phyloP scores from a whole-genome alignment of 2,113 vertebrate genomes.

The Dipodomys merriami region DNA sequence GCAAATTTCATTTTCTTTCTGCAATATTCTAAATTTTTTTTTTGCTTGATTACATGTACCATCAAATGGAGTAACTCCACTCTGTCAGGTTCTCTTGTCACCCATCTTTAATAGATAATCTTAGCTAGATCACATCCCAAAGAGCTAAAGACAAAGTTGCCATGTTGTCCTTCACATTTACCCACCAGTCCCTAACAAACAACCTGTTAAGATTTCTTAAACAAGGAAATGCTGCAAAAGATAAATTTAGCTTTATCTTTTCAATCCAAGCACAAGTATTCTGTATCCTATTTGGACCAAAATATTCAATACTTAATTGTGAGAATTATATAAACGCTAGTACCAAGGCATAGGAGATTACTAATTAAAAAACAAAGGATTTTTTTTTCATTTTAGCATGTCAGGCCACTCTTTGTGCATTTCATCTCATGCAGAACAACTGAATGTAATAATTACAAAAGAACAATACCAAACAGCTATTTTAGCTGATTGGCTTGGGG shows the following conservation, averaged over 20 bases:
- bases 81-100: not conserved
- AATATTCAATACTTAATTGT: constrained; percentile 47
- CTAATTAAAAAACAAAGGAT: constrained; percentile 49
- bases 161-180: not conserved
- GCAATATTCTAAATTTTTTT: constrained; percentile 42
- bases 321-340: constrained; percentile 37
- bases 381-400: constrained; percentile 48
- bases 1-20: not conserved
- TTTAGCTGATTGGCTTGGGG: not conserved
- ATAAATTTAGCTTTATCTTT: constrained; percentile 1
- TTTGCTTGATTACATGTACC: constrained; percentile 9
- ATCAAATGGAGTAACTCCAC: not conserved
- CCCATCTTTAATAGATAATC: not conserved
- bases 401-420: not conserved
- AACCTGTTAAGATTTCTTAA: constrained; percentile 9
- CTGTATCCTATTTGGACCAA: constrained; percentile 27
- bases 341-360: constrained; percentile 23
- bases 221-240: constrained; percentile 42
- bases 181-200: constrained; percentile 7
- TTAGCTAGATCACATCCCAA: not conserved
- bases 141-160: not conserved
- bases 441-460: not conserved
- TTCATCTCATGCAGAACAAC: not conserved
- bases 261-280: constrained; percentile 45
- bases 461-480: constrained; percentile 5